Evolutionary conservation across 92 coral and sea anemone genomes (phyloP).

Genomic region (Umimayanthus kanabou): DNA sequence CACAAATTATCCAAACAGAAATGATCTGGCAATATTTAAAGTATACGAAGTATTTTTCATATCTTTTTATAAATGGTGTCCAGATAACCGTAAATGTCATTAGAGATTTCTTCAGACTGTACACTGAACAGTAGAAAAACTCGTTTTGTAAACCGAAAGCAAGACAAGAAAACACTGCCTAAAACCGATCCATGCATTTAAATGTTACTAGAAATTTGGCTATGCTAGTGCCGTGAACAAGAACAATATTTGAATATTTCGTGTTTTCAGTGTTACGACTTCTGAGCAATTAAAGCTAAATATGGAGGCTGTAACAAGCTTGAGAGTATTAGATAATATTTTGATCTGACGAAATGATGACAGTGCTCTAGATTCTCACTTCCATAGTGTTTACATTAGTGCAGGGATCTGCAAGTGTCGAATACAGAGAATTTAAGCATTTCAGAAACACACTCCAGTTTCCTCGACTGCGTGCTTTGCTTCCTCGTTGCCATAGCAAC

Average conservation of each 20-base stretch:
- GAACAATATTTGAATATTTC: background rate
- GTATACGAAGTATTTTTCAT: background rate
- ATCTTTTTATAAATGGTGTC: background rate
- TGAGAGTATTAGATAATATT: background rate
- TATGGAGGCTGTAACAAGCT: background rate
- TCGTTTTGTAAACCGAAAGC: background rate
- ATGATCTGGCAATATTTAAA: background rate
- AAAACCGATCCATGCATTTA: background rate
- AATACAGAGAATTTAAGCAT: no score
- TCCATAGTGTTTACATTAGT: background rate
- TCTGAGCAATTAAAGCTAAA: background rate
- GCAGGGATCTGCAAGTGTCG: no score
- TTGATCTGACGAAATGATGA: background rate
- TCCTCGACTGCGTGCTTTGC: no score
- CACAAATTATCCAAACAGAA: background rate
- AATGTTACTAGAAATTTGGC: background rate
- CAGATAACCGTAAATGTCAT: background rate
- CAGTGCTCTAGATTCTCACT: background rate
- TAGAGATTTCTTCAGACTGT: background rate
- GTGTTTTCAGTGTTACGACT: background rate
- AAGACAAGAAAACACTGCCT: background rate
- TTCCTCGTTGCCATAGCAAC: no score
- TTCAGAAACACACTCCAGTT: no score
- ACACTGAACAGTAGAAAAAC: no score
- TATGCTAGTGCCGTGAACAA: background rate